A percentile compares a stretch with the other conserved stretches of the same genome.
Conservation (phyloP, 2,113 vertebrate species). For the Gila orcuttii region DNA sequence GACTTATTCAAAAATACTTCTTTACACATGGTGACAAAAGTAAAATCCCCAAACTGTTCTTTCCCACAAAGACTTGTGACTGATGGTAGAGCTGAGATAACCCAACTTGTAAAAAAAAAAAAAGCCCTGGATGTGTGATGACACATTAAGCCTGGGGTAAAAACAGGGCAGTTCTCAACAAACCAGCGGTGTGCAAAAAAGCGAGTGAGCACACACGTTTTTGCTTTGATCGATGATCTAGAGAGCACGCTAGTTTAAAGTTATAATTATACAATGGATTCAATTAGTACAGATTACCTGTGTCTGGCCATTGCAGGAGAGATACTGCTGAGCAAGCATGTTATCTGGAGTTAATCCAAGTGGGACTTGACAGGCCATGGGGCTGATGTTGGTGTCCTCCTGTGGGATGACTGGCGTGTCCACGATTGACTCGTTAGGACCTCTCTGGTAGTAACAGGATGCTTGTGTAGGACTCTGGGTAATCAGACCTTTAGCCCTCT, state of each 20-base stretch:
- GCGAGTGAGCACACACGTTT: not conserved
- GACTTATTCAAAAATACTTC: not conserved
- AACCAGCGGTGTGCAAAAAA: not conserved
- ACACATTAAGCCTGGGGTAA: conserved; percentile 4
- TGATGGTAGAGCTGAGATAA: not conserved
- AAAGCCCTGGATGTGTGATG: not conserved
- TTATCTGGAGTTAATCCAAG: conserved; percentile 43
- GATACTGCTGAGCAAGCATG: conserved; percentile 43
- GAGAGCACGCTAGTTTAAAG: not conserved
- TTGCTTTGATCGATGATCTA: not conserved
- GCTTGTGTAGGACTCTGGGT: conserved; percentile 54
- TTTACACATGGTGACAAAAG: not conserved
- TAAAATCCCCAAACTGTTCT: not conserved
- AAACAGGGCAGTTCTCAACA: not conserved
- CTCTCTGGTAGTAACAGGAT: conserved; percentile 59
- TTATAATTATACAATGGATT: conserved; percentile 1
- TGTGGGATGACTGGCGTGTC: conserved; percentile 37
- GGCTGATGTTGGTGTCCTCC: conserved; percentile 46
- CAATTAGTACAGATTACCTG: conserved; percentile 63
- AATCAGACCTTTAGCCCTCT: not conserved
- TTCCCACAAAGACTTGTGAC: not conserved
- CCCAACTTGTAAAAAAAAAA: not conserved
- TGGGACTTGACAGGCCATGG: conserved; percentile 35
- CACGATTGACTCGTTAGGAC: accelerated
- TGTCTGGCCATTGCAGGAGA: conserved; percentile 63